These are phyloP conservation scores for Lagria hirta DNA, from an alignment of 2,888 invertebrate species.

Conservation along the genomic window DNA sequence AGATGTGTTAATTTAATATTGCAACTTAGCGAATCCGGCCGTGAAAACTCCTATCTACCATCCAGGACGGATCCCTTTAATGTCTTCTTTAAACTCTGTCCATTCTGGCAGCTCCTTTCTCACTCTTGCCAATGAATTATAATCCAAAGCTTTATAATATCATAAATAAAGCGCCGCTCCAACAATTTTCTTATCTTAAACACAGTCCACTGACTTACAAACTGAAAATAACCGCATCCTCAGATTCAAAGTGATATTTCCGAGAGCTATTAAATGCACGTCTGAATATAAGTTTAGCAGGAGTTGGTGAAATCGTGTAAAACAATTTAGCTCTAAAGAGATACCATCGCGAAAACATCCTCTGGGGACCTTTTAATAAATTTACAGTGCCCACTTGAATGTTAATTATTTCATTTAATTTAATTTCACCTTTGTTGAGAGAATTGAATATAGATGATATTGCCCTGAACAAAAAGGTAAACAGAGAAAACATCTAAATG, in stretches of 20 bases:
- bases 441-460: too few relatives aligned
- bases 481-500: too few relatives aligned
- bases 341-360: constrained; percentile 27
- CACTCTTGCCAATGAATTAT: constrained; percentile 18
- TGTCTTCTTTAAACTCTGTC: constrained; percentile 15
- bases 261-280: constrained; percentile 36
- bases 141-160: constrained; percentile 17
- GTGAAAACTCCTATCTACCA: too few relatives aligned
- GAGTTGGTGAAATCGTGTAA: constrained; percentile 3
- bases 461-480: too few relatives aligned
- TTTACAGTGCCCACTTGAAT: constrained; percentile 41
- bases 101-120: constrained; percentile 10
- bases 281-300: constrained; percentile 12
- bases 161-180: constrained; percentile 23
- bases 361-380: constrained; percentile 42
- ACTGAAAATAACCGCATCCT: constrained; percentile 41
- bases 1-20: constrained; percentile 14
- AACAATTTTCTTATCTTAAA: constrained; percentile 34
- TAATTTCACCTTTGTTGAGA: too few relatives aligned
- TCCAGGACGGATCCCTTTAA: constrained; percentile 10
- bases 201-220: constrained; percentile 41
- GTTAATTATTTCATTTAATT: constrained; percentile 51
- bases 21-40: constrained; percentile 9
- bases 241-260: constrained; percentile 41
- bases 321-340: constrained; percentile 9